Percentiles rank a stretch among this genome's conserved stretches.
Evolutionary conservation across 2,888 invertebrate species (phyloP).

Genomic region (Lordiphosa fenestrarum): DNA sequence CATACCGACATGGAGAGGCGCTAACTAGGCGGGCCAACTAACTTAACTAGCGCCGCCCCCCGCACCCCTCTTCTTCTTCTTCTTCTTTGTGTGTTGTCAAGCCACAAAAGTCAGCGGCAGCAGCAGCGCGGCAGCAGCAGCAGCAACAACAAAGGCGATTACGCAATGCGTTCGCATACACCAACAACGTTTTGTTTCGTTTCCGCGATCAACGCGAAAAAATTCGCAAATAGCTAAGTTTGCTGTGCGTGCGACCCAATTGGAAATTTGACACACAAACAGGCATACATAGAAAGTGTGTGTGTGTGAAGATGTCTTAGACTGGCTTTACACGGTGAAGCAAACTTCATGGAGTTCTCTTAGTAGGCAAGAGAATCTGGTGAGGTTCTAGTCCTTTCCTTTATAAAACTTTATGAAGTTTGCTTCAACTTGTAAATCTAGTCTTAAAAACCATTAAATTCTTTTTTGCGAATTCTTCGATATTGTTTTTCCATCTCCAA

Average conservation of each 20-base stretch:
- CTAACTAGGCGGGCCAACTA: slow-evolving; percentile 49
- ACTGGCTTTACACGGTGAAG: too few species aligned
- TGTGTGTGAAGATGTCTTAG: not conserved
- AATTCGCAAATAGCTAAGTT: slow-evolving; percentile 50
- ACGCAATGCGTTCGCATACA: slow-evolving; percentile 66
- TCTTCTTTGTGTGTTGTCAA: slow-evolving; percentile 58
- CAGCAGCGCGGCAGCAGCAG: slow-evolving; percentile 17
- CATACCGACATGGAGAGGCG: slow-evolving; percentile 27
- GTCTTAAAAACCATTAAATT: too few species aligned
- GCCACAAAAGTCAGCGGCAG: slow-evolving; percentile 37
- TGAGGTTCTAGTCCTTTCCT: too few species aligned
- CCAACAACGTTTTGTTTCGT: slow-evolving; percentile 58
- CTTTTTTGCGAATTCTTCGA: too few species aligned
- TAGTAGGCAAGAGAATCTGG: too few species aligned
- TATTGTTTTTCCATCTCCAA: too few species aligned
- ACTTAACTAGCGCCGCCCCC: slow-evolving; percentile 45
- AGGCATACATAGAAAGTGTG: slow-evolving; percentile 1
- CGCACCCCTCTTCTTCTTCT: too few species aligned
- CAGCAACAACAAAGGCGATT: slow-evolving; percentile 54
- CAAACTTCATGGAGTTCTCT: too few species aligned
- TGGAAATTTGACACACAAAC: slow-evolving; percentile 66
- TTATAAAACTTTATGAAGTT: too few species aligned
- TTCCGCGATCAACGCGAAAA: slow-evolving; percentile 64
- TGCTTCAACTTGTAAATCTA: too few species aligned
- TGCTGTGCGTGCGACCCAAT: slow-evolving; percentile 65